Evolutionary conservation across 2,888 invertebrate species (phyloP), one percentile per base, ranked within the genome.

Genomic region (Mesochorus sp.): DNA sequence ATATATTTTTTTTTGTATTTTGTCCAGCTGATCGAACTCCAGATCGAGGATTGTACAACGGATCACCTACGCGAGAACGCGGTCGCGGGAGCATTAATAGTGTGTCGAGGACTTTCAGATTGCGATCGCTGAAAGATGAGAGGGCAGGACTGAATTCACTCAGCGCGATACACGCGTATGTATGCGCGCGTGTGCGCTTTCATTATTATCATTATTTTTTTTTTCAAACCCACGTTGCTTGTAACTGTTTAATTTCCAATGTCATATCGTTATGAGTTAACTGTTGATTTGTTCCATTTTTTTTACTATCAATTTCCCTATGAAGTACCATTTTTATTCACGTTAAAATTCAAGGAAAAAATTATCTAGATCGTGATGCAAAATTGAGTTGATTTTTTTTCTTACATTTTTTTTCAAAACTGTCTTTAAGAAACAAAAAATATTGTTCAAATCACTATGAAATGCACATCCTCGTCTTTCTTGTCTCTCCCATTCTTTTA

Each of bases 71-170:
- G 51, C 71, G 51, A 42, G 39, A 26, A 31, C 51, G 51, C 59
- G 39, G 12, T 66, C 28, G 64, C 64, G 57, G 31, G 19, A 57
- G 21, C 31, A 34, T 42, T 31, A 61, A 76, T 70, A 66, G 59
- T 71, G 59, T 76, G 76, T 76, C 76, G 76, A 76, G 76, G 76
- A 76, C 70, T 76, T 26, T 37, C n/a, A 59, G 70, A 71, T 71
- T 71, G 64, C 42, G n/a, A 66, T 76, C 71, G 57, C 28, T 70
- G 47, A 37, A 64, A 57, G 47, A 76, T 57, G 70, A 39, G 73
- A 57, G 72, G 51, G 24, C 37, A 53, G 53, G 28, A 51, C 31
- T 19, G 19, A 49, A 49, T 49, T 37, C 68, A 8, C 19, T 51
- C 24, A n/a, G n/a, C n/a, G n/a, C 4, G 62, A 47, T 62, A 12